Conservation (phyloP, 2,113 vertebrate genomes). For the Neoarius graeffei region DNA sequence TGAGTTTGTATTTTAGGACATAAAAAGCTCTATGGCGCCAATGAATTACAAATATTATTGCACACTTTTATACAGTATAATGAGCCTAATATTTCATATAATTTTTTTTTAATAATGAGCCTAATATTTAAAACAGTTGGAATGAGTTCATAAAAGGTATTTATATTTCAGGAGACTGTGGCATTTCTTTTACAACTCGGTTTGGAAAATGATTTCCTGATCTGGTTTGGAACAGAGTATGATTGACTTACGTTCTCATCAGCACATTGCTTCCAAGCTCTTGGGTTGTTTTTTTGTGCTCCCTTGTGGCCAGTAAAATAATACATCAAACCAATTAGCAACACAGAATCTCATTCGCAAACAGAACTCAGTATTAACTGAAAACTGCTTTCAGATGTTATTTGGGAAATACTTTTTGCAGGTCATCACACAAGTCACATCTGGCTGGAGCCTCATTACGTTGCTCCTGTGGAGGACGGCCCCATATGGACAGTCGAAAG, state of each 20-base stretch:
- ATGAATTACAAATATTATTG: not conserved
- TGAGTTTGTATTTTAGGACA: not conserved
- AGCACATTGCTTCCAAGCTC: not conserved
- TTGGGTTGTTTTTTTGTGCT: constrained; percentile 50
- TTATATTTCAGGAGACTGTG: not conserved
- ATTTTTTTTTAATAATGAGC: not conserved
- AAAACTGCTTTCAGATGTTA: not conserved
- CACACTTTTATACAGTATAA: not conserved
- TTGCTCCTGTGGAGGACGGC: no score
- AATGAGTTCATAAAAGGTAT: not conserved
- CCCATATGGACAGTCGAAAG: no score
- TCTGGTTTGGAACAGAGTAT: not conserved
- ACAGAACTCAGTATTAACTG: not conserved
- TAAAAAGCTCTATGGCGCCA: not conserved
- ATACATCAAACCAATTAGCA: not conserved
- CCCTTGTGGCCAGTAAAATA: constrained; percentile 65
- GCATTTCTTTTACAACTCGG: not conserved
- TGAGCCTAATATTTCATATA: not conserved
- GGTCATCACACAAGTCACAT: not conserved
- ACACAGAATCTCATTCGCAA: not conserved
- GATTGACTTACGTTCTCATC: not conserved
- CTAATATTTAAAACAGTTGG: not conserved
- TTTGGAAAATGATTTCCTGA: not conserved
- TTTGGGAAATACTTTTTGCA: not conserved
- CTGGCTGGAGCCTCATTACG: no score